Evolutionary conservation across 1,140 invertebrate species (phyloP), one percentile per base, ranked within the genome.

Genomic region (Helicoverpa zea): DNA sequence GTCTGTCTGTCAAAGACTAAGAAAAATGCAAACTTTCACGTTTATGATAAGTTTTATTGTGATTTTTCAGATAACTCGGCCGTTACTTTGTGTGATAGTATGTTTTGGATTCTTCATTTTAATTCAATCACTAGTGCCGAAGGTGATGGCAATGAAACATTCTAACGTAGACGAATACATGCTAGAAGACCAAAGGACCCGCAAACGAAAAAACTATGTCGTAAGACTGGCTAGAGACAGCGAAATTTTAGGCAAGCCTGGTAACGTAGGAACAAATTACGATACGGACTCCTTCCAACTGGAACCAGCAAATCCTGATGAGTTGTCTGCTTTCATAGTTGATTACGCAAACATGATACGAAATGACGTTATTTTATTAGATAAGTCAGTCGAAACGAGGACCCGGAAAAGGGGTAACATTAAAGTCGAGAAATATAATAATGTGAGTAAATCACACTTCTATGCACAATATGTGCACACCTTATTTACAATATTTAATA

Each of bases 331-430:
- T 9, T 84, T 93, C 10, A 89, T 93, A 3, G 88, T 92, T 7
- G 93, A 94, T 75, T 93, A 93, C 66, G 92, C 91, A 0, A 94
- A 94, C 76, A 91, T 94, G 90, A 93, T 92, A 35, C 81, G 91
- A 61, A 92, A 94, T 58, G 90, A 94, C 82, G 92, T 93, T 12
- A 90, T 94, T 75, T 76, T 94, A 49, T 79, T 94, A 30, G 93
- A 94, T 68, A 92, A 94, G 82, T 94, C 93, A 9, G 87, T 93
- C 5, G 88, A 94, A 86, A 93, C 91, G 7, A 87, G 91, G 74
- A 92, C 92, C 1, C 86, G 91, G 47, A 93, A 94, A 82, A 88
- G 92, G 73, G 91, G 92, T 47, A 92, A 92, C 59, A 81, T 92
- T 49, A 90, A 90, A 84, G 84, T 88, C 9, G 83, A 90, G 81